Evolutionary conservation across 2,797 vertebrate species (phyloP).

Genomic region (Aphelocoma californica): DNA sequence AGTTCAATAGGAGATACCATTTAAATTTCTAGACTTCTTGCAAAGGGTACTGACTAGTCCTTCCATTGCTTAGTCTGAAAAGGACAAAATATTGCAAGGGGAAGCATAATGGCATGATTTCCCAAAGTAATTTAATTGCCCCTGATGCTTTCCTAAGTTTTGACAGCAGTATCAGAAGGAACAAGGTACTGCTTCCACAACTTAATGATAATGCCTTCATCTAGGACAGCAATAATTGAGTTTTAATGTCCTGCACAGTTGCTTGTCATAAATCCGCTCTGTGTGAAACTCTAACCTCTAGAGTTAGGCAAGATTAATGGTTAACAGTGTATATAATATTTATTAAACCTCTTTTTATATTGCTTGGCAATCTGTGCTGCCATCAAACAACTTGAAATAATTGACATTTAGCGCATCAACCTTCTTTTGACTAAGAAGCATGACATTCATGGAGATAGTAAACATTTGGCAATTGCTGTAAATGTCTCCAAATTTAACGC

Average conservation of each 20-base stretch:
- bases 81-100: neutral
- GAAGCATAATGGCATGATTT: constrained; percentile 35
- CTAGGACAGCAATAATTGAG: constrained; percentile 69
- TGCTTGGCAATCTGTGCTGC: constrained; percentile 75
- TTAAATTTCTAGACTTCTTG: neutral
- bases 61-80: constrained; percentile 31
- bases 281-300: constrained; percentile 65
- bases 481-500: constrained; percentile 82
- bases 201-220: constrained; percentile 50
- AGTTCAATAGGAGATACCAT: neutral
- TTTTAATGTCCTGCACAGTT: constrained; percentile 69
- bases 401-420: constrained; percentile 80
- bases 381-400: constrained; percentile 80
- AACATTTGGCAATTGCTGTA: constrained; percentile 81
- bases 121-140: constrained; percentile 54
- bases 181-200: constrained; percentile 35
- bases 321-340: constrained; percentile 78
- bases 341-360: constrained; percentile 77
- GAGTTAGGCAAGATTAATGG: constrained; percentile 71
- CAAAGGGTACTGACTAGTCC: neutral
- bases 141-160: constrained; percentile 20
- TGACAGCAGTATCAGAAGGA: constrained; percentile 44
- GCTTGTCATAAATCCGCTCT: constrained; percentile 72
- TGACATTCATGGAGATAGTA: constrained; percentile 82
- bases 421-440: constrained; percentile 77